Evolutionary conservation across 2,888 invertebrate genomes (phyloP).

Genomic region (Chorisops tibialis): DNA sequence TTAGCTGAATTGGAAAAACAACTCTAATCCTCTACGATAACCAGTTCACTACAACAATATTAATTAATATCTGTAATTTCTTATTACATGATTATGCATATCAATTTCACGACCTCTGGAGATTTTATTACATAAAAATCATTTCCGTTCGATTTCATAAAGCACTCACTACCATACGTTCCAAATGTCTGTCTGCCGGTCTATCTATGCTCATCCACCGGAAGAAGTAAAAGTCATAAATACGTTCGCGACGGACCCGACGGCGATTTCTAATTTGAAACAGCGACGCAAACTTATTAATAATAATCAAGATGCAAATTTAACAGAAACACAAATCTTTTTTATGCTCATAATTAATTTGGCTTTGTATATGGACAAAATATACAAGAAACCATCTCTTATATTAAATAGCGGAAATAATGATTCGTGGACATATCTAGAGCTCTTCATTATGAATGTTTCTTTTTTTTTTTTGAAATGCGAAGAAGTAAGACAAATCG

Average conservation of each 20-base stretch:
- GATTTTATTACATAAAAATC: no score
- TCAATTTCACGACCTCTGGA: no score
- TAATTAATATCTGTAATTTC: no score
- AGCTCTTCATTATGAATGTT: background rate
- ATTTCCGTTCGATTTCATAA: no score
- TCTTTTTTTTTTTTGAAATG: background rate
- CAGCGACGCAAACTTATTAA: background rate
- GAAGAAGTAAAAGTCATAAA: constrained; percentile 14
- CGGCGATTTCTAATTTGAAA: background rate
- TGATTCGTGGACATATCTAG: constrained; percentile 1
- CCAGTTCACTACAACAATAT: no score
- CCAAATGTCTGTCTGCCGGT: background rate
- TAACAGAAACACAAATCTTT: background rate
- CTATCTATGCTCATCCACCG: constrained; percentile 7
- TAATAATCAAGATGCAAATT: constrained; percentile 1
- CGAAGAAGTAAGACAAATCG: background rate
- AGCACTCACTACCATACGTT: no score
- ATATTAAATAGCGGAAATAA: background rate
- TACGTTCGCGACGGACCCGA: background rate
- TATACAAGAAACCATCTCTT: no score
- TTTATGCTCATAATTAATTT: background rate
- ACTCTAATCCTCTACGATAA: no score
- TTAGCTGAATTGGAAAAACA: no score
- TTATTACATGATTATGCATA: no score
- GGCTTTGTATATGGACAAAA: no score